Evolutionary conservation across 2,888 invertebrate genomes (phyloP).

Genomic region (Pseudococcus viburni): DNA sequence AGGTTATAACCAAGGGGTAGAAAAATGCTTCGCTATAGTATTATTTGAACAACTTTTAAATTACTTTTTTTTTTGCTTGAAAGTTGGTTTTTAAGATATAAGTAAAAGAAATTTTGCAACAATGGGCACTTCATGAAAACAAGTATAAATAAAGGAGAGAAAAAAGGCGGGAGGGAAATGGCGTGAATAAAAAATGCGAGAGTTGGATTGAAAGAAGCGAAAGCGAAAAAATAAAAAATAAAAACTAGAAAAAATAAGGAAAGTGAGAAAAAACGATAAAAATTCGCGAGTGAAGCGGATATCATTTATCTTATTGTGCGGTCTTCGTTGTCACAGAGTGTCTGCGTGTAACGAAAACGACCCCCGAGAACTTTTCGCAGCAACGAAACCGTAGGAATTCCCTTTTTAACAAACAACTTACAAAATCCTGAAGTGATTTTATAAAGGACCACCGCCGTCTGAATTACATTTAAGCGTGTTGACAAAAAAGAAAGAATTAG

Average conservation of each 20-base stretch:
- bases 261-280: conserved; percentile 52
- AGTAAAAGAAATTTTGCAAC: conserved; percentile 48
- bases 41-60: conserved; percentile 48
- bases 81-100: conserved; percentile 58
- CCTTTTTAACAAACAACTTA: conserved; percentile 63
- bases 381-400: conserved; percentile 57
- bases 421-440: conserved; percentile 63
- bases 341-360: conserved; percentile 61
- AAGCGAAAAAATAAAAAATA: conserved; percentile 26
- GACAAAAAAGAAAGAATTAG: conserved; percentile 30
- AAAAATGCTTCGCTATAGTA: conserved; percentile 1
- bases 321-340: conserved; percentile 57
- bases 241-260: conserved; percentile 40
- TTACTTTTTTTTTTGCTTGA: conserved; percentile 46
- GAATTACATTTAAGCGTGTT: conserved; percentile 28
- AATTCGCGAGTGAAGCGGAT: conserved; percentile 57
- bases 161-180: neutral
- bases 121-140: conserved; percentile 45
- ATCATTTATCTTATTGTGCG: conserved; percentile 64
- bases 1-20: neutral
- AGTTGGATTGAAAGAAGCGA: conserved; percentile 53
- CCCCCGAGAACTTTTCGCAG: conserved; percentile 62
- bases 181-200: conserved; percentile 44
- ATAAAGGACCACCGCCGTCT: conserved; percentile 60
- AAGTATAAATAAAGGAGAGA: conserved; percentile 48